Evolutionary conservation across 2,888 invertebrate genomes (phyloP), one percentile per base, ranked within the genome.

Genomic region (Coleophora flavipennella): DNA sequence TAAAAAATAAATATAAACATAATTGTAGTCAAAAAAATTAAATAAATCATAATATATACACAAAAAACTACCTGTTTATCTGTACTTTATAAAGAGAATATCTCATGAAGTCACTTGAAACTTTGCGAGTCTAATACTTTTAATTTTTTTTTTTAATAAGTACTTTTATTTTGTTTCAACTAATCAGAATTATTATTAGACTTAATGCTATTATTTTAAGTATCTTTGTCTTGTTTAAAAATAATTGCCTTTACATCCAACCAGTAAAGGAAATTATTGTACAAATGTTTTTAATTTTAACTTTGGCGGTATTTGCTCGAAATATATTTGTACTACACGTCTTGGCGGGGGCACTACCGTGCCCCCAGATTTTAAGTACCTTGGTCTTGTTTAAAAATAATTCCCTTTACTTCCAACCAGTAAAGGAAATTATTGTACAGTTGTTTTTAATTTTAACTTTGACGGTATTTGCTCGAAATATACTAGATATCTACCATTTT

Each of bases 381-480:
- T 27, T 9, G 10, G 8, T 44, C 40, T 38, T 38, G 35, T 34
- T 46, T 41, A 32, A 33, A 38, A 40, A 35, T 60, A 64, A 62
- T 59, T 53, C 54, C 48, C 48, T 58, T 56, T 59, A 65, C 63
- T 61, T 44, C 67, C 67, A 72, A 65, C 64, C 67, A 62, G 62
- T 62, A 64, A 55, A 50, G 50, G 50, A 57, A 51, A 59, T 68
- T 67, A 59, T 53, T 42, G 33, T 29, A 40, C 33, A 40, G 31
- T 49, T 14, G 10, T 7, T 14, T 39, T 13, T 28, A 26, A 12
- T 11, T 6, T 14, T 29, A 8, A 11, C n/a, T 20, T 6, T 20
- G 20, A 20, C 20, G 3, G 20, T 20, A 20, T 6, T 20, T 20
- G n/a, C n/a, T n/a, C n/a, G n/a, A n/a, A n/a, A n/a, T n/a, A n/a